Conservation (phyloP, 2,797 vertebrate species). For the Fratercula arctica region DNA sequence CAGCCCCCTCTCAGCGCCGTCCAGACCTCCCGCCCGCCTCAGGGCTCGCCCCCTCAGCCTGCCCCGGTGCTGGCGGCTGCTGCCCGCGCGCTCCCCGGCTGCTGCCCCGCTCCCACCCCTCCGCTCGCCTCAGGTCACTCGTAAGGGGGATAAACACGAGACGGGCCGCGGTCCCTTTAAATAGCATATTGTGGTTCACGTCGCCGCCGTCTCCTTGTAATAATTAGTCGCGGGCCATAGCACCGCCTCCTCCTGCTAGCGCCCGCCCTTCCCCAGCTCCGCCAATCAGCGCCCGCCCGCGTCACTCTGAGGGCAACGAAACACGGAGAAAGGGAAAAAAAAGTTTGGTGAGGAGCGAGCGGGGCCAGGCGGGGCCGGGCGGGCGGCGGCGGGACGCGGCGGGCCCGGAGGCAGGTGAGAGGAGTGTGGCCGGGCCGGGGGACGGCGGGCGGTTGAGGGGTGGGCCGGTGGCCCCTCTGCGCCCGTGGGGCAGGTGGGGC, state of each 20-base stretch:
- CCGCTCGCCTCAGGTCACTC: neutral
- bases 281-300: slow-evolving; percentile 64
- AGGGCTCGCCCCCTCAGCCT: neutral
- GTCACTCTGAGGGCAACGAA: slow-evolving; percentile 70
- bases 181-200: neutral
- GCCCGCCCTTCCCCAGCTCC: neutral
- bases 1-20: neutral
- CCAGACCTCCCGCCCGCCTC: neutral
- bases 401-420: slow-evolving; percentile 56
- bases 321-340: slow-evolving; percentile 63
- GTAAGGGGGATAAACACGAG: accelerated
- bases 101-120: neutral
- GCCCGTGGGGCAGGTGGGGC: neutral
- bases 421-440: neutral
- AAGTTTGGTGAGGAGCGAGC: slow-evolving; percentile 72
- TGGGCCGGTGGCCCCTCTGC: neutral
- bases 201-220: slow-evolving; percentile 49
- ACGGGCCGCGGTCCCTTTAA: slow-evolving; percentile 30
- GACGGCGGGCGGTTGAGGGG: too few relatives aligned
- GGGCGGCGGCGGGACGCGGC: slow-evolving; percentile 17
- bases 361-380: slow-evolving; percentile 25
- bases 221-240: slow-evolving; percentile 16
- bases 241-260: neutral
- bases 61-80: neutral
- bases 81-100: too few relatives aligned